Base-by-base conservation (phyloP, 2,888 invertebrate species). In the Eupithecia inturbata region DNA sequence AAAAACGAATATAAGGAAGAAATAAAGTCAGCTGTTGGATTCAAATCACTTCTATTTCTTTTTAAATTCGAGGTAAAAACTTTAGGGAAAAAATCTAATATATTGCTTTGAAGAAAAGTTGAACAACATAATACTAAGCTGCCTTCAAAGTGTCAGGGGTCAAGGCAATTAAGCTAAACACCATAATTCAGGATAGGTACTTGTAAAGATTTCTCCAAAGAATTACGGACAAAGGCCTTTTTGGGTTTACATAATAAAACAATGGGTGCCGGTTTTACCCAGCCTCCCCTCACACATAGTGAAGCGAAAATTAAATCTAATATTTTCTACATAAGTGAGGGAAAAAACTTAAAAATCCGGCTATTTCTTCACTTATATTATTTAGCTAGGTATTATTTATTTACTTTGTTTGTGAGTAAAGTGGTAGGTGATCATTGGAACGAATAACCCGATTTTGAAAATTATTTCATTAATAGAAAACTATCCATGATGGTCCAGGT, bases 191-290 rank as follows among this genome's bases (percentile, higher is more conserved):
- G 82, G 83, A 87, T 85, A n/a, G n/a, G n/a, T n/a, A 90, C 85
- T 90, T 90, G 85, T 88, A 88, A 92, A 92, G 90, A 90, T 90
- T 90, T 86, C 87, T 80, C 84, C 85, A 87, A 90, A 91, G 91
- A 91, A 91, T 91, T 88, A 84, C 77, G 80, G 79, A 86, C 85
- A 86, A 87, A 83, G 80, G 84, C 80, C 84, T 83, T 82, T 86
- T 86, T 86, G 75, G 81, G 85, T 84, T 85, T 85, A 89, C 89
- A 89, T 90, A 89, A 90, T 91, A 87, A 86, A 88, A 88, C 88
- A 88, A 88, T 87, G 83, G 86, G 68, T 74, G 80, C 75, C 75
- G 74, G 70, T 77, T 78, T 78, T 63, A 60, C 73, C 72, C 68
- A 53, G 68, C 66, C 74, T 79, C 70, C 70, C 77, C 72, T 53